Percentiles rank a stretch among this genome's conserved stretches.
phyloP scores from a whole-genome alignment of 2,888 invertebrate species.

The Lasioglossum vierecki region DNA sequence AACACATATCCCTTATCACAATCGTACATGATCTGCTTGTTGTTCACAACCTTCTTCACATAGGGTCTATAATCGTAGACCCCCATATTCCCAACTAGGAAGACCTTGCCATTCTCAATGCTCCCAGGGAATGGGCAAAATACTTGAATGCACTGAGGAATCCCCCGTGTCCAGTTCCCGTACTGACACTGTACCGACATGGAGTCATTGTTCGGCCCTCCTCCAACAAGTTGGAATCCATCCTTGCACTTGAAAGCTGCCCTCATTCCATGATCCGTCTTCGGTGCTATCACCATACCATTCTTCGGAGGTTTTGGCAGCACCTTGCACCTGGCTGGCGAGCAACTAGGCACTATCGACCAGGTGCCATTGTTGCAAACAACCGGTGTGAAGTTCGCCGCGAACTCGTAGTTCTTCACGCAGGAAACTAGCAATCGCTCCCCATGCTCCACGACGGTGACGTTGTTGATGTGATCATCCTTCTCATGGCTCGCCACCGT shows the following conservation, averaged over 20 bases:
- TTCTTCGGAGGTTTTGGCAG: constrained; percentile 94
- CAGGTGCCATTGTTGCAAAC: constrained; percentile 98
- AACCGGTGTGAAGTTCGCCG: constrained; percentile 90
- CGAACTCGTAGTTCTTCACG: constrained; percentile 93
- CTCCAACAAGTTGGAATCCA: constrained; percentile 92
- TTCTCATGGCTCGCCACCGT: constrained; percentile 85
- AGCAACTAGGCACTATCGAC: constrained; percentile 95
- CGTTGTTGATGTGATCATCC: constrained; percentile 80
- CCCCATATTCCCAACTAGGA: constrained; percentile 97
- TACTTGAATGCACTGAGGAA: constrained; percentile 92
- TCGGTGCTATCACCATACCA: constrained; percentile 98
- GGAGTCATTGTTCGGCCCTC: constrained; percentile 87
- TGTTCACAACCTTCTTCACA: constrained; percentile 94
- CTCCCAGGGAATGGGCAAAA: constrained; percentile 97
- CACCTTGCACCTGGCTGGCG: constrained; percentile 92
- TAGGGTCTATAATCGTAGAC: constrained; percentile 97
- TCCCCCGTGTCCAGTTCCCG: constrained; percentile 97
- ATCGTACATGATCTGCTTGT: constrained; percentile 98
- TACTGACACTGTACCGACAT: constrained; percentile 94
- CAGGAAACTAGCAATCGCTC: constrained; percentile 91
- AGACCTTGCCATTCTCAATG: constrained; percentile 94
- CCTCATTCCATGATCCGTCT: constrained; percentile 98
- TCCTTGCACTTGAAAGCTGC: constrained; percentile 97
- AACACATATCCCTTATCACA: constrained; percentile 96
- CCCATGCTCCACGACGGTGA: constrained; percentile 89